Base-by-base conservation (phyloP, 2,888 invertebrate genomes). In the Epistrophe grossulariae region DNA sequence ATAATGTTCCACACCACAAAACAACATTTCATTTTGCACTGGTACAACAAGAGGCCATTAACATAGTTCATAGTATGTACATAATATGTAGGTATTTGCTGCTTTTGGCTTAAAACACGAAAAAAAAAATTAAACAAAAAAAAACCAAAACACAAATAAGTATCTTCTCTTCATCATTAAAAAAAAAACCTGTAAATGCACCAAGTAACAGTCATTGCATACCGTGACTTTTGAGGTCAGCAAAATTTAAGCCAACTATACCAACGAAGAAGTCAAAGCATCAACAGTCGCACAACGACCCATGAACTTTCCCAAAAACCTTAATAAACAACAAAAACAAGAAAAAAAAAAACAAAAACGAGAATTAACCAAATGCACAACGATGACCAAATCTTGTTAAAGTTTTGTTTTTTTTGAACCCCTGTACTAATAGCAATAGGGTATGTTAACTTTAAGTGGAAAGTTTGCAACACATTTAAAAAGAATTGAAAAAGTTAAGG, bases 221-320 rank as follows among this genome's bases (percentile, higher is more conserved):
- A 50, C 28, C 31, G 45, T 77, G 66, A 83, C 70, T 82, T 83
- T 87, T 87, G 87, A 83, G 83, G 87, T 83, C 83, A 87, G 68
- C 45, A 52, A 62, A 83, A 77, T 87, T 78, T 71, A 79, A 71
- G 55, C 83, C 79, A 79, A 62, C 68, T 38, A 28, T 38, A 38
- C 11, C 59, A 35, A 60, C 52, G 35, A 38, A 74, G 76, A 84
- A 84, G 85, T 82, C 85, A 87, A 87, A 87, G 64, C 43, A 79
- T 48, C 83, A 83, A 83, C 76, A 87, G 83, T 87, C 87, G 76
- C 87, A 87, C 71, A 72, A 87, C 87, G 83, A 87, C 87, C 87
- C 87, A 87, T 87, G 87, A 87, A 87, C 87, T 87, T 87, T 87
- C 73, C 76, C 72, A 60, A 87, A 68, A 87, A 83, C 70, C 84